These are phyloP conservation scores for Pangasius sanitwongsei DNA, from an alignment of 2,797 vertebrate genomes.

Conservation along the genomic window DNA sequence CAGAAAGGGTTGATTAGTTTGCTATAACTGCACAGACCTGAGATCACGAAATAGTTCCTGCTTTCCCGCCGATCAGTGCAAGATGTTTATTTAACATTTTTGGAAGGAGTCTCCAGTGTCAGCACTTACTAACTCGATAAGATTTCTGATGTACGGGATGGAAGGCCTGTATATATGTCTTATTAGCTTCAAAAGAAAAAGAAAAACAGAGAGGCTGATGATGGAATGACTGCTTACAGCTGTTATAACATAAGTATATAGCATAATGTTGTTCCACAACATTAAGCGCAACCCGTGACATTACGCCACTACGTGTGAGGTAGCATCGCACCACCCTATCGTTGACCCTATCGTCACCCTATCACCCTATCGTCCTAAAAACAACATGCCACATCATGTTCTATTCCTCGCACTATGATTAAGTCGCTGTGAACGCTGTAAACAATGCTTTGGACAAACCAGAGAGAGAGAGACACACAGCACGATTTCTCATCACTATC, in stretches of 20 bases:
- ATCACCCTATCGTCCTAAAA: background rate
- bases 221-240: background rate
- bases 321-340: background rate
- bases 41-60: background rate
- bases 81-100: too few relatives aligned
- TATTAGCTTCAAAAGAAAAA: background rate
- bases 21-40: background rate
- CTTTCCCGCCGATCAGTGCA: background rate
- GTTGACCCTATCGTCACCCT: too few relatives aligned
- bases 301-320: background rate
- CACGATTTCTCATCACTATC: background rate
- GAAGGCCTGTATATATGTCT: too few relatives aligned
- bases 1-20: background rate
- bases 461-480: background rate
- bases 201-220: background rate
- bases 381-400: background rate
- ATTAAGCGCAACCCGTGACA: background rate
- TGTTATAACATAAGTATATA: background rate
- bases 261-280: background rate
- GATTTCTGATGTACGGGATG: too few relatives aligned
- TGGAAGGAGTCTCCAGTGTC: too few relatives aligned
- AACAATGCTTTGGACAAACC: background rate
- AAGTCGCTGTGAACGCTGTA: background rate
- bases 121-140: too few relatives aligned
- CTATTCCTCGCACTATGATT: background rate